phyloP scores from a whole-genome alignment of 64 coral and sea anemone genomes.

The Platygyra sinensis region DNA sequence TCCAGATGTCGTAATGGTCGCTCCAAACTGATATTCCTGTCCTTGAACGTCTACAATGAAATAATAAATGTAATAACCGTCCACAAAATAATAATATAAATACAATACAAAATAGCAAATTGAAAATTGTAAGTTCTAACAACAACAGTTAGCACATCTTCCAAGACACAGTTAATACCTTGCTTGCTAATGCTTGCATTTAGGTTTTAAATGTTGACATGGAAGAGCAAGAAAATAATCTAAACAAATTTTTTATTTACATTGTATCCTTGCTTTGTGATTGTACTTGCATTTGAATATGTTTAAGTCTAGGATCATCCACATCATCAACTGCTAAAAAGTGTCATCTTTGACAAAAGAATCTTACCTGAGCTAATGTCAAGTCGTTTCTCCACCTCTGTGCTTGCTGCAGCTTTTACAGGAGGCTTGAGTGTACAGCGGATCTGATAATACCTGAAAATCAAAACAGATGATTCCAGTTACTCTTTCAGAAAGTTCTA shows the following conservation, averaged over 20 bases:
- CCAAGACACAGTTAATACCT: too few relatives aligned
- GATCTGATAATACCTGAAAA: slow-evolving; percentile 83
- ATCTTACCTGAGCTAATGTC: neutral
- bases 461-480: neutral
- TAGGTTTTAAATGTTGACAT: too few relatives aligned
- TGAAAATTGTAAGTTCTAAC: too few relatives aligned
- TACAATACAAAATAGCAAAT: neutral
- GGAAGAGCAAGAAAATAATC: too few relatives aligned
- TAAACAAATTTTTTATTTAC: too few relatives aligned
- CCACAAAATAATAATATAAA: neutral
- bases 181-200: too few relatives aligned
- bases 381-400: slow-evolving; percentile 78
- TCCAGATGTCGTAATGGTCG: slow-evolving; percentile 66
- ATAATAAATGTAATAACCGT: neutral
- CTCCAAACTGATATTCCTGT: slow-evolving; percentile 69
- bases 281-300: too few relatives aligned
- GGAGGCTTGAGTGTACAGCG: slow-evolving; percentile 82
- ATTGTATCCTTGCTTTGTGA: too few relatives aligned
- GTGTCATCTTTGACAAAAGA: neutral
- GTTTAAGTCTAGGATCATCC: too few relatives aligned
- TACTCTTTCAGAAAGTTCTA: neutral
- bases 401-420: slow-evolving; percentile 56
- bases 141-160: too few relatives aligned
- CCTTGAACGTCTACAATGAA: slow-evolving; percentile 45
- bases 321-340: neutral